These are phyloP conservation scores for Dolichopus griseipennis DNA, from an alignment of 2,888 invertebrate genomes.

Conservation along the genomic window DNA sequence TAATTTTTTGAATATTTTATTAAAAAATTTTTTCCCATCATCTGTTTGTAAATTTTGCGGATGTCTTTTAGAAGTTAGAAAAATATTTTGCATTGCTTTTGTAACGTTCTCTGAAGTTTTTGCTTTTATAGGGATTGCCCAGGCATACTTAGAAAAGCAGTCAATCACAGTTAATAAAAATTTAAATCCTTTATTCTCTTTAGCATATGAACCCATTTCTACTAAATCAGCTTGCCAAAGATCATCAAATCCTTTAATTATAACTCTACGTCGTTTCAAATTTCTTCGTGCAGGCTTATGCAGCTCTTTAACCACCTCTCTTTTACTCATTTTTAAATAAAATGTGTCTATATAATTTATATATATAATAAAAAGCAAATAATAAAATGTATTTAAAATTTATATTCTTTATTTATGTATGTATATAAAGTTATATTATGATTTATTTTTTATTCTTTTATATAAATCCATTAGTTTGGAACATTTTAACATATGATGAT, in stretches of 20 bases:
- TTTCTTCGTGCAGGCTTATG: slow-evolving; percentile 20
- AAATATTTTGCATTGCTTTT: background rate
- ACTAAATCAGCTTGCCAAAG: slow-evolving; percentile 26
- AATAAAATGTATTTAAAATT: no score
- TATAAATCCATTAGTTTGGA: background rate
- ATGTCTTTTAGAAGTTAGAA: background rate
- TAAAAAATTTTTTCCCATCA: slow-evolving; percentile 27
- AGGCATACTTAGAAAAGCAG: slow-evolving; percentile 14
- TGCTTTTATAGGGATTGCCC: background rate
- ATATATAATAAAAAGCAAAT: no score
- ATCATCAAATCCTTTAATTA: slow-evolving; percentile 21
- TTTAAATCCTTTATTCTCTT: slow-evolving; percentile 30
- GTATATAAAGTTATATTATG: no score
- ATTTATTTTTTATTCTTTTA: background rate
- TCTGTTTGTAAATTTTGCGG: slow-evolving; percentile 15
- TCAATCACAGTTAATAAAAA: slow-evolving; percentile 38
- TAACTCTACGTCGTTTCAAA: slow-evolving; percentile 18
- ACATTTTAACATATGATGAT: background rate
- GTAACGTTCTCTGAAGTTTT: background rate
- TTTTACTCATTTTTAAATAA: background rate
- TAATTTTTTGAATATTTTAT: slow-evolving; percentile 18
- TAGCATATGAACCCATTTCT: slow-evolving; percentile 30
- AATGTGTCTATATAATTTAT: background rate
- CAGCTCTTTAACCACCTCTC: slow-evolving; percentile 17
- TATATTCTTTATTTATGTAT: no score